A percentile compares a stretch with the other conserved stretches of the same genome.
Evolutionary conservation across 2,888 invertebrate species (phyloP).

Genomic region (Meiosimyza decipiens): DNA sequence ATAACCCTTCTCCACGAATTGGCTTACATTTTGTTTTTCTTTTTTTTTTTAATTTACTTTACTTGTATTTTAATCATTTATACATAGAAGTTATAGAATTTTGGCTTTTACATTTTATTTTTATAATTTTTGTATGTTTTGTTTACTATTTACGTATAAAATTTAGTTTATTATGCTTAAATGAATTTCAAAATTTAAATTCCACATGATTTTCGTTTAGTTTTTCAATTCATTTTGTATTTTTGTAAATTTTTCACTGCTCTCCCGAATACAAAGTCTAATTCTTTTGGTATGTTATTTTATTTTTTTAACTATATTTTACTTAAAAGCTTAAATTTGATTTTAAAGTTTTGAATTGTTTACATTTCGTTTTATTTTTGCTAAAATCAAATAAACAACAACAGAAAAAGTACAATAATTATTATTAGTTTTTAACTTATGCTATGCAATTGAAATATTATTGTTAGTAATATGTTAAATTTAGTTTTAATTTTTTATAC

Average conservation of each 20-base stretch:
- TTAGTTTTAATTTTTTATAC: not conserved
- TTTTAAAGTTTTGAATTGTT: slow-evolving; percentile 14
- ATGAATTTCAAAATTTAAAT: slow-evolving; percentile 11
- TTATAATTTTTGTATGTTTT: not conserved
- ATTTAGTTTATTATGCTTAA: slow-evolving; percentile 18
- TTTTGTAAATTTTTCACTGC: slow-evolving; percentile 16
- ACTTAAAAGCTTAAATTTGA: slow-evolving; percentile 15
- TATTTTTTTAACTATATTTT: not conserved
- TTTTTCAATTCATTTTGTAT: slow-evolving; percentile 1
- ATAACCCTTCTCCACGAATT: slow-evolving; percentile 2
- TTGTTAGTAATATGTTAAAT: not conserved
- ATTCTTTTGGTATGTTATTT: slow-evolving; percentile 5
- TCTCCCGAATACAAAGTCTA: slow-evolving; percentile 10
- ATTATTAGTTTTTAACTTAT: slow-evolving; percentile 13
- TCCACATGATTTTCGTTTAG: slow-evolving; percentile 7
- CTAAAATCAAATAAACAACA: not conserved
- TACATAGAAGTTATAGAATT: slow-evolving; percentile 31
- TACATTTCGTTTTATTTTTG: not conserved
- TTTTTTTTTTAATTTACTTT: not conserved
- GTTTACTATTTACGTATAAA: slow-evolving; percentile 30
- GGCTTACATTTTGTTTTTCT: not conserved
- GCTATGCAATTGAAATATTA: slow-evolving; percentile 1
- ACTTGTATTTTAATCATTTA: slow-evolving; percentile 17
- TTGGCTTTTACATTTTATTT: slow-evolving; percentile 13
- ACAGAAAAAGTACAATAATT: slow-evolving; percentile 12